These are phyloP conservation scores for Pocillopora damicornis DNA, from an alignment of 64 coral and sea anemone genomes.

Conservation along the genomic window DNA sequence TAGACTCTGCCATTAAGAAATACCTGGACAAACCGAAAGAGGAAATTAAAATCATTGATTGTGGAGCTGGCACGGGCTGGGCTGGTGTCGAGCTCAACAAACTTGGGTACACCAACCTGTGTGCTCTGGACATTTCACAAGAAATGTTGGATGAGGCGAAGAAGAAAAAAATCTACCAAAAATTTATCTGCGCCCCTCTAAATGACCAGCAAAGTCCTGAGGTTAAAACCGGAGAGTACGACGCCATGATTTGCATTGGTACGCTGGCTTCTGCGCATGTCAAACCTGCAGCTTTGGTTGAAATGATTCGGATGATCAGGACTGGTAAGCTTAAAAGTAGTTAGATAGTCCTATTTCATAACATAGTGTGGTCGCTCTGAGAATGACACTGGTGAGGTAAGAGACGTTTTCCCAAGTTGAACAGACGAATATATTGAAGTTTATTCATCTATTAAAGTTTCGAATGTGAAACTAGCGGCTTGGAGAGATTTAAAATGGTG, in stretches of 20 bases:
- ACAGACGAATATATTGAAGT: no score
- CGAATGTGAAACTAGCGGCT: no score
- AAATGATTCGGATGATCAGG: not conserved
- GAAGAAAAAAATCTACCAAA: slow-evolving; percentile 46
- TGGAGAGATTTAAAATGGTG: no score
- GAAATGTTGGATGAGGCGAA: slow-evolving; percentile 42
- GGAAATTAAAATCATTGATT: slow-evolving; percentile 15
- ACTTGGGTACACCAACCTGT: slow-evolving; percentile 39
- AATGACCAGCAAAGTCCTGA: slow-evolving; percentile 16
- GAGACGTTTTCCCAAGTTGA: no score
- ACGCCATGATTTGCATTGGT: slow-evolving; percentile 22
- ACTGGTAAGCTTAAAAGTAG: not conserved
- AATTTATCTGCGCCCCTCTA: slow-evolving; percentile 23
- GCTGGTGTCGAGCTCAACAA: not conserved
- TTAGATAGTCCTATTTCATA: no score
- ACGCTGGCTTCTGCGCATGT: not conserved
- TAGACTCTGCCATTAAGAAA: not conserved
- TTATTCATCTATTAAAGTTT: no score
- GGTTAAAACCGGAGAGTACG: slow-evolving; percentile 24
- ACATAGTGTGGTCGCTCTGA: no score
- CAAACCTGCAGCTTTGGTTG: not conserved
- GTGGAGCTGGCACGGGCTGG: slow-evolving; percentile 44
- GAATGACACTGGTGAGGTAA: no score
- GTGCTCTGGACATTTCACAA: slow-evolving; percentile 35
- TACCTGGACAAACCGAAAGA: not conserved